These are phyloP conservation scores for Brachirus orientalis DNA, from an alignment of 2,113 vertebrate species.

Conservation along the genomic window DNA sequence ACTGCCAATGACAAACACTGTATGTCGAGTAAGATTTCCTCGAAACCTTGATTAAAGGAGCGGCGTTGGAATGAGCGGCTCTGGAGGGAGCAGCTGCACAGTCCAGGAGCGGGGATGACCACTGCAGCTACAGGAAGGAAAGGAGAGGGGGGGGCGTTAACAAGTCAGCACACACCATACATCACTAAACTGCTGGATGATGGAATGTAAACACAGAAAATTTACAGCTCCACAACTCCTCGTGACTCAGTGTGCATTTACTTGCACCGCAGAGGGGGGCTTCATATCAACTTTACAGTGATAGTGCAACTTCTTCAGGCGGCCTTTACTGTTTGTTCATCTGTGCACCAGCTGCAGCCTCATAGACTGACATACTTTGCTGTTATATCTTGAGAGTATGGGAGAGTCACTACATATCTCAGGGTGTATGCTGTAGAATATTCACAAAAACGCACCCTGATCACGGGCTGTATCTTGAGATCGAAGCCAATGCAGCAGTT, in stretches of 20 bases:
- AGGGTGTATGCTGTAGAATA: too few species aligned
- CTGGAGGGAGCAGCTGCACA: neutral
- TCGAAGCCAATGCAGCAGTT: too few species aligned
- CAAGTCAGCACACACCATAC: neutral
- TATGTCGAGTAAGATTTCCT: constrained; percentile 47
- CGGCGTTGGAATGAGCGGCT: neutral
- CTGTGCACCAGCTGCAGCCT: neutral
- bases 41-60: constrained; percentile 39
- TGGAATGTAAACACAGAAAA: neutral
- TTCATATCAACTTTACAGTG: neutral
- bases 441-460: too few species aligned
- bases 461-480: too few species aligned
- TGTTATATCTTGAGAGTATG: too few species aligned
- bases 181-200: constrained; percentile 3
- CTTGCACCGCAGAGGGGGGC: neutral
- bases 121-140: neutral
- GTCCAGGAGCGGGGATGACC: neutral
- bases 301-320: neutral
- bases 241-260: neutral
- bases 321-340: neutral
- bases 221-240: neutral
- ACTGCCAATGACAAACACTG: constrained; percentile 23
- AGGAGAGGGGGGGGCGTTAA: neutral
- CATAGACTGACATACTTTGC: neutral
- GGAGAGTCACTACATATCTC: too few species aligned